phyloP scores from a whole-genome alignment of 2,113 vertebrate genomes.

The Percopsis transmontana region DNA sequence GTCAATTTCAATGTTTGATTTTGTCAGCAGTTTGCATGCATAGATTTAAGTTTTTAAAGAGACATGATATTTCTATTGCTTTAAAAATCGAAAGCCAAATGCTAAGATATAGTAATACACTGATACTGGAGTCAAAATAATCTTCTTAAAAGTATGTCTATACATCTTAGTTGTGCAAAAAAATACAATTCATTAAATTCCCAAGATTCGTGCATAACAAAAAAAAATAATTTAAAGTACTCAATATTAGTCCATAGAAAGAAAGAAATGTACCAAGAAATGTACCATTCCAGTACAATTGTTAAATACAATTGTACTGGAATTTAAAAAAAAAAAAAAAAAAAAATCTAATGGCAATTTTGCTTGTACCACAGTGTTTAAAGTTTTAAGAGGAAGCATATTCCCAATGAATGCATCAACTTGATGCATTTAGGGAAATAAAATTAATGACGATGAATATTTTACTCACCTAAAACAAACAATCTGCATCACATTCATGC shows the following conservation, averaged over 20 bases:
- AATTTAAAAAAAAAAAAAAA: constrained; percentile 30
- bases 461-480: constrained; percentile 38
- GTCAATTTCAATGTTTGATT: constrained; percentile 26
- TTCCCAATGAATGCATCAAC: constrained; percentile 28
- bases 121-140: constrained; percentile 16
- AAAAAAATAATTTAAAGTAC: constrained; percentile 53
- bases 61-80: constrained; percentile 11
- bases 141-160: constrained; percentile 42
- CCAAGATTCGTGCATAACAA: not conserved
- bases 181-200: constrained; percentile 23
- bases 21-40: constrained; percentile 37
- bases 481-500: constrained; percentile 62
- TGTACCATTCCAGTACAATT: constrained; percentile 18
- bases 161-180: constrained; percentile 48
- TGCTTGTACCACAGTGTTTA: constrained; percentile 41
- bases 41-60: constrained; percentile 33
- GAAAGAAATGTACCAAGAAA: constrained; percentile 13
- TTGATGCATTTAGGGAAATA: constrained; percentile 25
- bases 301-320: constrained; percentile 1
- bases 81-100: constrained; percentile 24
- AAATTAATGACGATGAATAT: constrained; percentile 31
- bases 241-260: constrained; percentile 34
- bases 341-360: constrained; percentile 34
- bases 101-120: constrained; percentile 16
- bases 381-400: constrained; percentile 8